Evolutionary conservation across 2,888 invertebrate species (phyloP).

Genomic region (Harpagoxenus sublaevis): DNA sequence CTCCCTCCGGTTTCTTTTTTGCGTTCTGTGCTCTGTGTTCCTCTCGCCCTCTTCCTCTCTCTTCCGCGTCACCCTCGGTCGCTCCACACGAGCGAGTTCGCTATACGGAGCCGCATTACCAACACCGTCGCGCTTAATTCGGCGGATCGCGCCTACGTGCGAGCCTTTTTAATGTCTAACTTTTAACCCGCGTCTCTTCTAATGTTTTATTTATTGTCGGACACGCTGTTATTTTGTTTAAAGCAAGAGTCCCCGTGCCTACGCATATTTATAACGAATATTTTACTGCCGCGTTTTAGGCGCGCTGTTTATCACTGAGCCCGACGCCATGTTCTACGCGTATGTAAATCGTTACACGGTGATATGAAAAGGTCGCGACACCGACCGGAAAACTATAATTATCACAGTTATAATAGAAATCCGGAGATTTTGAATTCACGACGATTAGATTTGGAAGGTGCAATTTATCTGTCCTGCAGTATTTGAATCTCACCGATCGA

Average conservation of each 20-base stretch:
- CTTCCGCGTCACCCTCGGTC: not conserved
- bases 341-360: not conserved
- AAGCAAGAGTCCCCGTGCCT: not conserved
- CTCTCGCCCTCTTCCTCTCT: constrained; percentile 2
- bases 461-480: too few species aligned
- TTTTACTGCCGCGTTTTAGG: not conserved
- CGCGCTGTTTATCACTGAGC: not conserved
- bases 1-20: not conserved
- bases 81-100: not conserved
- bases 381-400: not conserved
- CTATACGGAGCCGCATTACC: constrained; percentile 12
- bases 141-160: constrained; percentile 42
- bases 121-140: constrained; percentile 47
- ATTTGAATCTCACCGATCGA: not conserved
- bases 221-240: constrained; percentile 1
- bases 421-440: not conserved
- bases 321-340: too few species aligned
- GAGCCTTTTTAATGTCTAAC: constrained; percentile 35
- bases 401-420: not conserved
- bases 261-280: constrained; percentile 34
- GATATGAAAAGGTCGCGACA: not conserved
- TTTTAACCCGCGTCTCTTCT: constrained; percentile 27
- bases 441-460: not conserved
- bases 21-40: not conserved
- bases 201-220: constrained; percentile 47